Base-by-base conservation (phyloP, 2,888 invertebrate genomes). In the Protophormia terraenovae region DNA sequence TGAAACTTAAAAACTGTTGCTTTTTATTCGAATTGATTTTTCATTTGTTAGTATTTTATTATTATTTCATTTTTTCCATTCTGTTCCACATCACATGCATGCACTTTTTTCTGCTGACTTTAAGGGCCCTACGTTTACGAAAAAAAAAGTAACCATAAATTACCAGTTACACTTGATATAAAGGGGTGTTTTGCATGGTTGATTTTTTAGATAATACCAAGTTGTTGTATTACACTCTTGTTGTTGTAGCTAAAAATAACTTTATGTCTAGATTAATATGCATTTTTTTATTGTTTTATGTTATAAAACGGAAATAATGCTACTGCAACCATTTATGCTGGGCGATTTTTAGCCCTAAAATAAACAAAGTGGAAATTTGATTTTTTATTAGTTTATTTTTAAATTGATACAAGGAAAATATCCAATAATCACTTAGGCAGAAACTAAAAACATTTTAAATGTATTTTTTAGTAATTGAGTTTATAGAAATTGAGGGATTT, bases 181-280 rank as follows among this genome's bases (percentile, higher is more conserved):
- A 73, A 83, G 78, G 83, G 83, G 83, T 62, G 83, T 83, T 72
- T 67, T 83, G 83, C 83, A 41, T 83, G 78, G 60, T 38, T 83
- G 83, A 14, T 2, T 78, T 72, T 72, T 38, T 29, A 38, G 19
- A 24, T 38, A 47, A 69, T 50, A 27, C 6, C 24, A 55, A 27
- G 27, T n/a, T 67, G 58, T 6, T 8, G 45, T 53, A 19, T 50
- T 29, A 12, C 50, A 27, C 2, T 41, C 12, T n/a, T 35, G n/a
- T 14, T 55, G 50, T 62, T 14, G 14, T 27, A 27, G 19, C 16
- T 29, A 50, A 41, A 55, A 22, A 69, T 14, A 60, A 16, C 32
- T 62, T 58, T 38, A 62, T 53, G 22, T 45, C 2, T 6, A 60
- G 69, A 69, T 55, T 27, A 47, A 38, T 41, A 62, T 60, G 69